phyloP scores from a whole-genome alignment of 2,797 vertebrate genomes.

The Schizothorax lantsangensis region DNA sequence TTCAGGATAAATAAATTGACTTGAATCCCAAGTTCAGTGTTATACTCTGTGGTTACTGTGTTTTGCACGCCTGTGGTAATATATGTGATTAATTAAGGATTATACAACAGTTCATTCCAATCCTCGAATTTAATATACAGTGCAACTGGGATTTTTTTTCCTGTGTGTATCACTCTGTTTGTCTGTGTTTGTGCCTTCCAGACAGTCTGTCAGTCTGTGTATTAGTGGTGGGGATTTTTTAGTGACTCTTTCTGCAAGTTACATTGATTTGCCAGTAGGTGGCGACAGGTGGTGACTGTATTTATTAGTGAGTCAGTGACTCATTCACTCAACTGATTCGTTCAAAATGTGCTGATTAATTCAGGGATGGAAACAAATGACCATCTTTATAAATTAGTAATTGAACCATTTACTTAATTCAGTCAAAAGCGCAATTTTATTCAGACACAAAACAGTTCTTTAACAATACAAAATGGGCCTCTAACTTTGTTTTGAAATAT shows the following conservation, averaged over 20 bases:
- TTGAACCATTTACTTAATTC: neutral
- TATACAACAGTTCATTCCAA: neutral
- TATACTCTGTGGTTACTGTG: neutral
- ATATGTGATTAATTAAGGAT: slow-evolving; percentile 21
- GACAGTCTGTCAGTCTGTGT: neutral
- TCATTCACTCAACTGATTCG: neutral
- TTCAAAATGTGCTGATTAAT: neutral
- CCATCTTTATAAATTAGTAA: neutral
- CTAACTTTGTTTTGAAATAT: neutral
- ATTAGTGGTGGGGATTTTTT: neutral
- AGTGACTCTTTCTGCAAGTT: neutral
- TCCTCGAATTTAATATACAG: neutral
- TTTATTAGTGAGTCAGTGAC: neutral
- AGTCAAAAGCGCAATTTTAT: neutral
- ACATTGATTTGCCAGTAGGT: neutral
- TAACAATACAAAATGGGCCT: too few species aligned
- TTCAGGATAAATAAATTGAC: slow-evolving; percentile 16
- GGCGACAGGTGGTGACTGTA: neutral
- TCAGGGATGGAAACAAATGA: neutral
- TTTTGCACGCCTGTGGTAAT: slow-evolving; percentile 3
- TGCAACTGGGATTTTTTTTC: neutral
- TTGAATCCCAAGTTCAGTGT: neutral
- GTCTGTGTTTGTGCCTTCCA: neutral
- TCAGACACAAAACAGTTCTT: neutral
- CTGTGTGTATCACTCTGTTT: neutral